Percentiles rank a stretch among this genome's conserved stretches.
Evolutionary conservation across 2,888 invertebrate species (phyloP).

Genomic region (Cryptocheilus praepositus): DNA sequence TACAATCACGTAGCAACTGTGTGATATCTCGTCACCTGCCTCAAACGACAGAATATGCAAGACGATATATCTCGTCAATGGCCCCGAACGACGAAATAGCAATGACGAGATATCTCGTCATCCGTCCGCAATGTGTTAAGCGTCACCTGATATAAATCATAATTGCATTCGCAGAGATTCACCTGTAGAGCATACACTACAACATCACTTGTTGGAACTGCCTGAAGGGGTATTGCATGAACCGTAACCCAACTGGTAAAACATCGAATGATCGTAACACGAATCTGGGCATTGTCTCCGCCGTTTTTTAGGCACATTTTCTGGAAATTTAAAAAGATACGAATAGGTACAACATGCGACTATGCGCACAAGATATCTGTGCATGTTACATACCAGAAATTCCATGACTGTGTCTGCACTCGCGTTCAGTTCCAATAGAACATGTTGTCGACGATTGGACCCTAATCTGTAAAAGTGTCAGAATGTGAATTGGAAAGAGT

Average conservation of each 20-base stretch:
- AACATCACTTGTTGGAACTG: slow-evolving; percentile 84
- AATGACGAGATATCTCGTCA: no score
- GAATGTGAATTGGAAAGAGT: background rate
- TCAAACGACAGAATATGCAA: no score
- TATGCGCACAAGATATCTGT: no score
- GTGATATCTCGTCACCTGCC: no score
- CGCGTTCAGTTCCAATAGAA: slow-evolving; percentile 86
- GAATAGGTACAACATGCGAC: no score
- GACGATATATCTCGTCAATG: no score
- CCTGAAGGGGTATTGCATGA: slow-evolving; percentile 85
- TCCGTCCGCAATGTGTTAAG: no score
- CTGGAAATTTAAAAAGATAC: slow-evolving; percentile 70
- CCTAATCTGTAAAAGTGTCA: slow-evolving; percentile 81
- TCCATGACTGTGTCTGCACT: slow-evolving; percentile 87
- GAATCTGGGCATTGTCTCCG: slow-evolving; percentile 81
- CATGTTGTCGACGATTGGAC: slow-evolving; percentile 91
- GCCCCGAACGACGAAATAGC: no score
- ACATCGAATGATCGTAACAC: slow-evolving; percentile 87
- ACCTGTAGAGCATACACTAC: slow-evolving; percentile 84
- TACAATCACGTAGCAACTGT: no score
- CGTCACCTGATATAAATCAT: no score
- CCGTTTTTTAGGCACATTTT: slow-evolving; percentile 84
- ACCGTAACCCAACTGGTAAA: slow-evolving; percentile 95
- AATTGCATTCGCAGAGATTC: slow-evolving; percentile 6
- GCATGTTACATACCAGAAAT: slow-evolving; percentile 80